Evolutionary conservation across 2,797 vertebrate species (phyloP).

Genomic region (Phyllotis vaccarum): DNA sequence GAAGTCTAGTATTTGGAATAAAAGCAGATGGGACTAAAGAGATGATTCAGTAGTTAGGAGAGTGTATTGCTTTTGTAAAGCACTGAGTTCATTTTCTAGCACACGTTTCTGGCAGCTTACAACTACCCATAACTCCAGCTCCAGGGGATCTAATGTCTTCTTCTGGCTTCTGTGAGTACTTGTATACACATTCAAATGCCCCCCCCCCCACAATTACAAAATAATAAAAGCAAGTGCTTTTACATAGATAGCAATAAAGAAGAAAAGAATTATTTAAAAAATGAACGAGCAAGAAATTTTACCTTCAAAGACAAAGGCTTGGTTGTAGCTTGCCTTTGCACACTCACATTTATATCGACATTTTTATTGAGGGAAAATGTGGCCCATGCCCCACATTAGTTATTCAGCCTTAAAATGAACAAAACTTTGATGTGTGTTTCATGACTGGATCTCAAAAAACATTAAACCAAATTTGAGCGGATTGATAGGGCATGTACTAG

Average conservation of each 20-base stretch:
- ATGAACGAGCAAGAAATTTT: background rate
- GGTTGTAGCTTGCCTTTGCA: background rate
- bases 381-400: fast-evolving
- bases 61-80: background rate
- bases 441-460: background rate
- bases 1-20: background rate
- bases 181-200: background rate
- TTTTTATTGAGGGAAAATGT: background rate
- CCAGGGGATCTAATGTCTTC: background rate
- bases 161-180: background rate
- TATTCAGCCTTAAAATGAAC: background rate
- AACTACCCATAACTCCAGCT: background rate
- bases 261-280: background rate
- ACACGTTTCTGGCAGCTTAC: background rate
- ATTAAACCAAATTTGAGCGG: background rate
- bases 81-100: background rate
- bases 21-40: background rate
- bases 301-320: background rate
- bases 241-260: background rate
- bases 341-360: background rate
- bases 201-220: background rate
- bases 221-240: background rate
- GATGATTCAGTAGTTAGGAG: background rate
- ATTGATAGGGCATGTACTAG: background rate
- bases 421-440: background rate